Evolutionary conservation across 2,797 vertebrate species (phyloP), one percentile per base, ranked within the genome.

Genomic region (Karalla daura): DNA sequence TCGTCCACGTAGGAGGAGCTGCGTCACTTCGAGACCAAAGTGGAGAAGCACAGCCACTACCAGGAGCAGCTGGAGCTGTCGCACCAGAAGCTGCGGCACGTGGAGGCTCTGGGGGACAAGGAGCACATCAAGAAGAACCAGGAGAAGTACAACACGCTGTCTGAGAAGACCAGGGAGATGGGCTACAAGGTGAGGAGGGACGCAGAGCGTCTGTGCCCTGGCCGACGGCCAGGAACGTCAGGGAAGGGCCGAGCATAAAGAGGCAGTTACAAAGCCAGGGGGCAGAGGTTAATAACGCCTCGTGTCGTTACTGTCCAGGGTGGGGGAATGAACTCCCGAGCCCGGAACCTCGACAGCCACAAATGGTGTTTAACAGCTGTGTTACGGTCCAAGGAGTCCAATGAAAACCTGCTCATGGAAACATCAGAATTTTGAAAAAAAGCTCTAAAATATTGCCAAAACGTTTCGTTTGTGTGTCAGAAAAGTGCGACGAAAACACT

Each of bases 31-130:
- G 97, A 99, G 88, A 96, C 95, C 61, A 98, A 98, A 73, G 95
- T 99, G 27, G 97, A 99, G 81, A 99, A 99, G 83, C 97, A 99
- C 78, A 94, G 93, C 75, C 98, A 99, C 81, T 99, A 98, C 81
- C 95, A 96, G 92, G 95, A 98, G 83, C 97, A 99, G 83, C 91
- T 99, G 78, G 95, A 98, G 67, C 92, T 98, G 25, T 98, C 97
- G 0, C 97, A 99, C 21, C 92, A 99, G 89, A 99, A 99, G 74
- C 92, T 99, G 78, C 94, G 85, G 63, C 98, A 99, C 0, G 90
- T 97, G 17, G 96, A 97, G 72, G 83, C 91, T 37, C 82, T 92
- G 0, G 97, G 97, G 1, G 96, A 99, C 82, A 63, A 84, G n/a
- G 96, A 98, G 37, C 97, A 97, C 80, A 90, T 99, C 61, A 89